Evolutionary conservation across 2,113 vertebrate genomes (phyloP), one percentile per base, ranked within the genome.

Genomic region (Rhinoptilus africanus): DNA sequence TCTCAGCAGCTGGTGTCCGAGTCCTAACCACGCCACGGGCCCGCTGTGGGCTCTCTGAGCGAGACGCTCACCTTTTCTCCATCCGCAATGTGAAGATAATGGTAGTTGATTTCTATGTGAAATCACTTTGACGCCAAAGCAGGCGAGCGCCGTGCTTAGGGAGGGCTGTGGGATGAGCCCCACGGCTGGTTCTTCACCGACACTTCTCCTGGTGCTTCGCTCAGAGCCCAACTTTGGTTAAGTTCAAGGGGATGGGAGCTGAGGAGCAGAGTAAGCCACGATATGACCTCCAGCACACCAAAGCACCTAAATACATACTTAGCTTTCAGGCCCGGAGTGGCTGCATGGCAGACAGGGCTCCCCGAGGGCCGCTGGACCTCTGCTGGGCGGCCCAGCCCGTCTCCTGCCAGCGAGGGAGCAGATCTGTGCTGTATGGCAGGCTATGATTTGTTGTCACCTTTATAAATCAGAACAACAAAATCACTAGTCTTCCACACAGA

Each of bases 401-500:
- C 20, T 51, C 32, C 45, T 0, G 69, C 1, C 20, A 37, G 75
- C 9, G 93, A 39, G 57, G 92, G 77, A 8, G 21, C 73, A 22
- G 85, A 93, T 95, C 97, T 75, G 86, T 54, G 97, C 98, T 97
- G 74, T 97, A 96, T 97, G 98, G 98, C 96, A 97, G 98, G 98
- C 98, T 98, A 97, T 98, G 98, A 98, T 98, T 98, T 99, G 98
- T 99, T 99, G 98, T 98, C 97, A 88, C 95, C 79, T 96, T 97
- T 91, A 66, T 94, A 96, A 91, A 95, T 88, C 96, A 98, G 79
- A 98, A 99, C 98, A 99, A 99, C 98, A 99, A 99, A 99, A 99
- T 99, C 98, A 98, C 98, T 98, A 99, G 98, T 99, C 98, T 99
- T 99, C 98, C 98, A 99, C 94, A 66, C 98, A 98, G 98, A 98